Evolutionary conservation across 2,888 invertebrate species (phyloP), one percentile per base, ranked within the genome.

Genomic region (Rhagophthalmus giganteus): DNA sequence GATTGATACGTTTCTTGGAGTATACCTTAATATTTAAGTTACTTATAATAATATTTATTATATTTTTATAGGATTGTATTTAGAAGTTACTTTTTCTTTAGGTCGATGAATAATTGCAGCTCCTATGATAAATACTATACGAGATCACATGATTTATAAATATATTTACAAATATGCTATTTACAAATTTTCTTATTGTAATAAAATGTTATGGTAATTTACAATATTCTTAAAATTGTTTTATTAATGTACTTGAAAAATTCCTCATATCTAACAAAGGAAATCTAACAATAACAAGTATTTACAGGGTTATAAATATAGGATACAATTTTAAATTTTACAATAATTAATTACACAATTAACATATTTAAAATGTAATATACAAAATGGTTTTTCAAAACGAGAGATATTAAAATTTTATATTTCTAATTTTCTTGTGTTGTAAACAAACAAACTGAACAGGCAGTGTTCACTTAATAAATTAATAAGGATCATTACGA

Each of bases 121-220:
- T 32, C 8, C n/a, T 13, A 32, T 5, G 15, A 32, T 13, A 32
- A 32, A 32, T 15, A 2, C 13, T n/a, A 12, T 13, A 33, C 28
- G 42, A 32, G 33, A 39, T 39, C 38, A 54, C 55, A 41, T 40
- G 32, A 44, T 67, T 70, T 70, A 73, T 73, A 72, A 73, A 73
- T 73, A 72, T 73, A 73, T 73, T 73, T 73, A 73, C 73, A 73
- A 73, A 70, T 60, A 69, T 66, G 66, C 63, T 71, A 72, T 71
- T 55, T 72, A 70, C 69, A 71, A 62, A 55, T 62, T 61, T 57
- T 63, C 63, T 64, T 66, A 63, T 64, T 64, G 70, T 71, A 71
- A 69, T 71, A 70, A 69, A 72, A 69, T 67, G 69, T 65, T 69
- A 67, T 67, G 66, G 63, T 68, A 68, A 67, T 69, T 63, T 72